Base-by-base conservation (phyloP, 2,888 invertebrate genomes). In the Parnassius apollo region DNA sequence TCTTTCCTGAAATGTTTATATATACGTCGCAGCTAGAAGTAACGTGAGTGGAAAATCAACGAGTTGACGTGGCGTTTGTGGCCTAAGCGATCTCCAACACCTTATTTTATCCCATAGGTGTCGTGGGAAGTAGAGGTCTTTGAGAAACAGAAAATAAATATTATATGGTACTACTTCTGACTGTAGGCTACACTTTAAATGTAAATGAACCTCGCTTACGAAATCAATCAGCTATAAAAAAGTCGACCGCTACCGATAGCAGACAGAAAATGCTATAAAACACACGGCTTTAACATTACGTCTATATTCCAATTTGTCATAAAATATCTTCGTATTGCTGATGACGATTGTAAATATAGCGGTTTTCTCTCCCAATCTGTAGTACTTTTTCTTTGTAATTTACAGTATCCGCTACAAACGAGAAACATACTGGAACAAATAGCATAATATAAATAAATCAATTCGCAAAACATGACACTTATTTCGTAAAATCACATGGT, bases 161-260 rank as follows among this genome's bases (percentile, higher is more conserved):
- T 18, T 18, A 1, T 1, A 18, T 18, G 18, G 18, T 18, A 18
- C 18, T 18, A 18, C 0, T 18, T 18, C 18, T 18, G 18, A 18
- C 18, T 18, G 18, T 18, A 18, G 18, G 18, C 18, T 18, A 18
- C 1, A 35, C 35, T 35, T 7, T 18, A 18, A 18, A 35, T 35
- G 35, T 35, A 35, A 35, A 7, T 35, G 35, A 35, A 10, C 18
- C n/a, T 48, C 11, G 44, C 42, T 51, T 52, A 46, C 45, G 13
- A 52, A 61, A 61, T 61, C 57, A 57, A 61, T 51, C 42, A 61
- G 52, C 57, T 22, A 61, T 61, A 61, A 61, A 56, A 61, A 51
- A 46, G 18, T n/a, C 42, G 12, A 12, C 10, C 35, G 48, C 35
- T 13, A 49, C 49, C 42, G 42, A 44, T 25, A 49, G 45, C 61